These are phyloP conservation scores for Danio albolineatus DNA, from an alignment of 2,797 vertebrate genomes.

Conservation along the genomic window DNA sequence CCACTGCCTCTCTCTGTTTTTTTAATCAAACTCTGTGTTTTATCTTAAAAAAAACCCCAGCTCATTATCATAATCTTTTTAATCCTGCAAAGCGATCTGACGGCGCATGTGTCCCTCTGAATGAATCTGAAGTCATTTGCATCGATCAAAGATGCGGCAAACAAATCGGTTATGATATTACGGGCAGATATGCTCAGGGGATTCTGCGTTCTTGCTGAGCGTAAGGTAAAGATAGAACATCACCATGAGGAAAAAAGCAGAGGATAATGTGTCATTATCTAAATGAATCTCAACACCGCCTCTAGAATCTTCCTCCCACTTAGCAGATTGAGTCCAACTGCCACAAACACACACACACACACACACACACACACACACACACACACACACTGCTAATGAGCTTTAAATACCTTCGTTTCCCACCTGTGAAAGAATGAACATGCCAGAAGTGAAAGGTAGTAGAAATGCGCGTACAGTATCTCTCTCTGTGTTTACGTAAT, in stretches of 20 bases:
- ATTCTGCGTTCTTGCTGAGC: slow-evolving; percentile 20
- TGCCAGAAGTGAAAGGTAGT: slow-evolving; percentile 2
- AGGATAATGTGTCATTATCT: slow-evolving; percentile 46
- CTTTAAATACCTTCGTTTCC: slow-evolving; percentile 20
- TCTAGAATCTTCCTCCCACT: slow-evolving; percentile 54
- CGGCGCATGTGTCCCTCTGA: not conserved
- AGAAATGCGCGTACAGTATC: not conserved
- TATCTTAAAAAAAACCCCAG: slow-evolving; percentile 2
- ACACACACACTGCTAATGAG: slow-evolving; percentile 11
- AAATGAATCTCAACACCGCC: slow-evolving; percentile 56
- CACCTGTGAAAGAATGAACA: slow-evolving; percentile 4
- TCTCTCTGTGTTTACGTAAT: not conserved
- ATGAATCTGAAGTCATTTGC: slow-evolving; percentile 31
- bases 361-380: not conserved
- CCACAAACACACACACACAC: slow-evolving; percentile 45
- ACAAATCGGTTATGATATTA: slow-evolving; percentile 3
- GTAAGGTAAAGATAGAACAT: slow-evolving; percentile 12
- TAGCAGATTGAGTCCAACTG: slow-evolving; percentile 57
- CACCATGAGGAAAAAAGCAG: slow-evolving; percentile 2
- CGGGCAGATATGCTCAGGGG: not conserved
- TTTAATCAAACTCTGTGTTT: not conserved
- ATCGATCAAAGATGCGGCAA: slow-evolving; percentile 26
- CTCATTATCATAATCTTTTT: slow-evolving; percentile 15
- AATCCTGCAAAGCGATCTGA: slow-evolving; percentile 4
- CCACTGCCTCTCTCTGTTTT: not conserved